phyloP scores from a whole-genome alignment of 1,140 invertebrate species.

The Himalopsyche phryganea region DNA sequence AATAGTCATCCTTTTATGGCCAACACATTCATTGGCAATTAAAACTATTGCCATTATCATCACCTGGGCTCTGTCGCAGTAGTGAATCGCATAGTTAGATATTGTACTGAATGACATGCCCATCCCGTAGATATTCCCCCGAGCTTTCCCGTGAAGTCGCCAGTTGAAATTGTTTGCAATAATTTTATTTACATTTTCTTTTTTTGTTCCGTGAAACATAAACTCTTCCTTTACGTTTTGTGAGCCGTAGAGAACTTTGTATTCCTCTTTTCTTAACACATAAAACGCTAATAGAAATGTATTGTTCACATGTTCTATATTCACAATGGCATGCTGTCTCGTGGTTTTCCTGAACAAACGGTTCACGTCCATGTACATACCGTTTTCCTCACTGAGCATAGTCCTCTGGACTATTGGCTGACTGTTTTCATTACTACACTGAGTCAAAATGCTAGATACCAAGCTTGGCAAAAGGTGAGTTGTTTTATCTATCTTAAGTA shows the following conservation, averaged over 20 bases:
- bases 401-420: too few species aligned
- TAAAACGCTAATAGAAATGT: conserved; percentile 28
- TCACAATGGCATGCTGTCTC: neutral
- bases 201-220: conserved; percentile 38
- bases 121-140: conserved; percentile 35
- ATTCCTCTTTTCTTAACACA: conserved; percentile 31
- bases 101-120: conserved; percentile 38
- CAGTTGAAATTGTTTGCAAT: conserved; percentile 38
- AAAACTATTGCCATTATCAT: conserved; percentile 33
- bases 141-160: conserved; percentile 32
- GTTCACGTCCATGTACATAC: too few species aligned
- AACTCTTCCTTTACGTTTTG: conserved; percentile 19
- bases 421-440: too few species aligned
- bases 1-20: conserved; percentile 14
- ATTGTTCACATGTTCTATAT: conserved; percentile 28
- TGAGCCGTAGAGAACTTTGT: conserved; percentile 14
- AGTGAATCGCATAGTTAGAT: conserved; percentile 37
- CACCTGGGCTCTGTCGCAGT: conserved; percentile 27
- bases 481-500: too few species aligned
- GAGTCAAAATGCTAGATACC: too few species aligned
- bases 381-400: too few species aligned
- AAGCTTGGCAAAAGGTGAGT: too few species aligned
- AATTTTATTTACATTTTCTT: conserved; percentile 32
- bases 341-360: too few species aligned
- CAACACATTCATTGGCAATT: neutral